phyloP scores from a whole-genome alignment of 2,797 vertebrate genomes.

The Chromobotia macracanthus region DNA sequence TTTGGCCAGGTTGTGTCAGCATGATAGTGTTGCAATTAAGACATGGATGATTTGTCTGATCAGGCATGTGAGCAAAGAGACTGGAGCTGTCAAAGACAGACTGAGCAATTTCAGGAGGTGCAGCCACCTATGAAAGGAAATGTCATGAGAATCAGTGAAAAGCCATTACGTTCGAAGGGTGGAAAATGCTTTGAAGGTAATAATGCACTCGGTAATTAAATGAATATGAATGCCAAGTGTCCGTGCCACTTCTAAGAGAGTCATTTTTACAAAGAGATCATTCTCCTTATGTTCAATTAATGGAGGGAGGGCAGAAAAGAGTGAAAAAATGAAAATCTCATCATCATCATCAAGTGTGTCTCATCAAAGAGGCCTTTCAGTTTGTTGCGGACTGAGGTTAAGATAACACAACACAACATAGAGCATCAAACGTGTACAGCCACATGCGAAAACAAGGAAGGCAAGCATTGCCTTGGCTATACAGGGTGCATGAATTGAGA shows the following conservation, averaged over 20 bases:
- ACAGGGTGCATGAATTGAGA: constrained; percentile 29
- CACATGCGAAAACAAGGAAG: constrained; percentile 12
- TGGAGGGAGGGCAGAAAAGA: constrained; percentile 82
- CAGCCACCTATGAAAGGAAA: constrained; percentile 88
- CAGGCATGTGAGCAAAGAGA: constrained; percentile 68
- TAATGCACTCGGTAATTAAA: constrained; percentile 97
- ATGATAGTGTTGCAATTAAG: constrained; percentile 48
- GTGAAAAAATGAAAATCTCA: constrained; percentile 56
- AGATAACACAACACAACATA: constrained; percentile 9
- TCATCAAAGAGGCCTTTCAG: constrained; percentile 20
- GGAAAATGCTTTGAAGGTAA: constrained; percentile 90
- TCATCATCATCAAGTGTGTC: constrained; percentile 33
- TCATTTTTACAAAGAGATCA: constrained; percentile 88
- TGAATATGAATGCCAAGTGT: constrained; percentile 92
- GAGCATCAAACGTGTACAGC: not conserved
- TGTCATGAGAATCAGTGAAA: constrained; percentile 90
- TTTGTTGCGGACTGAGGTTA: constrained; percentile 39
- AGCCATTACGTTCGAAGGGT: constrained; percentile 89
- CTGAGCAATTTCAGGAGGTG: constrained; percentile 87
- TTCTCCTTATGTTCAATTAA: constrained; percentile 91
- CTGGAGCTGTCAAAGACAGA: constrained; percentile 77
- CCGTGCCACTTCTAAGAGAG: constrained; percentile 88
- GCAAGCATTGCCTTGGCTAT: constrained; percentile 1
- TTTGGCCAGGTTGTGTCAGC: constrained; percentile 3
- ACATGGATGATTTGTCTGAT: constrained; percentile 52